These are phyloP conservation scores for Natator depressus DNA, from an alignment of 2,113 vertebrate genomes.

Conservation along the genomic window DNA sequence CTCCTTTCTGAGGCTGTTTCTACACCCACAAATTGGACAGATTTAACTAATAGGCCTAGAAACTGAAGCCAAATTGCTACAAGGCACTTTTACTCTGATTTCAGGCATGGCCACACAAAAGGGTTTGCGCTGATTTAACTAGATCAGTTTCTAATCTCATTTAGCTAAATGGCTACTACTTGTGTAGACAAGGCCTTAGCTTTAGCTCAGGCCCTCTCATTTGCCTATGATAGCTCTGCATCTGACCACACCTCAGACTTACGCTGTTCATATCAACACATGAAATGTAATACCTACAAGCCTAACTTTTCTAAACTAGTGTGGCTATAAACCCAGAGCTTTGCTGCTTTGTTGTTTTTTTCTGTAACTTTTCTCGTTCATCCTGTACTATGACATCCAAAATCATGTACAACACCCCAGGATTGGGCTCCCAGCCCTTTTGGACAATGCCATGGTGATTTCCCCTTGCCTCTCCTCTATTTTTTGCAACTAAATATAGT, in stretches of 20 bases:
- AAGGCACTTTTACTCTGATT: background rate
- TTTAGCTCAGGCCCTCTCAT: background rate
- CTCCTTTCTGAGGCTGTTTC: background rate
- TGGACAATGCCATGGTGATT: background rate
- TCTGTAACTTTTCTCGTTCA: background rate
- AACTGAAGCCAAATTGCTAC: background rate
- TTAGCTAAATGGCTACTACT: background rate
- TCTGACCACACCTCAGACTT: background rate
- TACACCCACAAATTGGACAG: background rate
- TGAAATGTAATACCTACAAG: background rate
- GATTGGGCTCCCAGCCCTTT: background rate
- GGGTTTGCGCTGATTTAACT: background rate
- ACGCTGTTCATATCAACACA: background rate
- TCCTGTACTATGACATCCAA: background rate
- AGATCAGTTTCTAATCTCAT: background rate
- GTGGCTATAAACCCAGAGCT: background rate
- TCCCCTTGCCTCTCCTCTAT: background rate
- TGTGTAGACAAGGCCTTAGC: background rate
- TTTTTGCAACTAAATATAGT: background rate
- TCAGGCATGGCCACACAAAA: background rate
- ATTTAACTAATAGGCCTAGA: background rate
- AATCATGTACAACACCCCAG: background rate
- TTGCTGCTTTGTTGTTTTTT: background rate
- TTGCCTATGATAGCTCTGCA: background rate
- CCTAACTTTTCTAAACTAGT: background rate